These are phyloP conservation scores for Chloromyia formosa DNA, from an alignment of 2,888 invertebrate species.

Conservation along the genomic window DNA sequence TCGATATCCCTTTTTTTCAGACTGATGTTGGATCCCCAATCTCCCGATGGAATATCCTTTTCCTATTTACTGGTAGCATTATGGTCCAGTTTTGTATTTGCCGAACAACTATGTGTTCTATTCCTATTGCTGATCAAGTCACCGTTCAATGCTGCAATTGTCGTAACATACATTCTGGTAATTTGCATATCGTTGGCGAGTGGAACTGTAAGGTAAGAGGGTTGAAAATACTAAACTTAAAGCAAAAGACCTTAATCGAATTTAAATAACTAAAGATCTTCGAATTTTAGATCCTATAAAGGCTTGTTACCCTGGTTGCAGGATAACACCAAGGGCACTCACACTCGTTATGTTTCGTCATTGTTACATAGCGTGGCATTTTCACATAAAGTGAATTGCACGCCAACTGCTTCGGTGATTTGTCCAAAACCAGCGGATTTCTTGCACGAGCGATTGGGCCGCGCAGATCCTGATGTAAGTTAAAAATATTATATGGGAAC, in stretches of 20 bases:
- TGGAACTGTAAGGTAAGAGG: conserved; percentile 79
- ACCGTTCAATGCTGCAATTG: conserved; percentile 78
- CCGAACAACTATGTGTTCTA: conserved; percentile 86
- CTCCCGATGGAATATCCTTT: conserved; percentile 65
- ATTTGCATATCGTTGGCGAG: conserved; percentile 77
- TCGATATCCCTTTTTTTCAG: conserved; percentile 52
- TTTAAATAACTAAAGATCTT: not conserved
- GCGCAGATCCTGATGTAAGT: conserved; percentile 62
- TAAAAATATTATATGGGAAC: no score
- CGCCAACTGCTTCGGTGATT: conserved; percentile 60
- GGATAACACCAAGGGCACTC: conserved; percentile 80
- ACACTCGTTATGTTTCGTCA: conserved; percentile 81
- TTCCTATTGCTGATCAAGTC: conserved; percentile 83
- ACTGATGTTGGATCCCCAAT: conserved; percentile 59
- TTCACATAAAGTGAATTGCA: conserved; percentile 67
- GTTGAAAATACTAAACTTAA: no score
- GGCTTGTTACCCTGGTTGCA: conserved; percentile 84
- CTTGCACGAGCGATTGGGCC: conserved; percentile 61
- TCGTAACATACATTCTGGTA: conserved; percentile 80
- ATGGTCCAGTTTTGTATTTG: conserved; percentile 86
- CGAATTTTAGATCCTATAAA: conserved; percentile 72
- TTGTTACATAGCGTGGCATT: conserved; percentile 79
- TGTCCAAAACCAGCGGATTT: conserved; percentile 63
- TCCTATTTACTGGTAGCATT: conserved; percentile 75
- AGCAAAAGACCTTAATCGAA: conserved; percentile 40